Percentiles rank a stretch among this genome's conserved stretches.
Evolutionary conservation across 35 echinoderm and acorn worm genomes (phyloP).

Genomic region (Lytechinus pictus): DNA sequence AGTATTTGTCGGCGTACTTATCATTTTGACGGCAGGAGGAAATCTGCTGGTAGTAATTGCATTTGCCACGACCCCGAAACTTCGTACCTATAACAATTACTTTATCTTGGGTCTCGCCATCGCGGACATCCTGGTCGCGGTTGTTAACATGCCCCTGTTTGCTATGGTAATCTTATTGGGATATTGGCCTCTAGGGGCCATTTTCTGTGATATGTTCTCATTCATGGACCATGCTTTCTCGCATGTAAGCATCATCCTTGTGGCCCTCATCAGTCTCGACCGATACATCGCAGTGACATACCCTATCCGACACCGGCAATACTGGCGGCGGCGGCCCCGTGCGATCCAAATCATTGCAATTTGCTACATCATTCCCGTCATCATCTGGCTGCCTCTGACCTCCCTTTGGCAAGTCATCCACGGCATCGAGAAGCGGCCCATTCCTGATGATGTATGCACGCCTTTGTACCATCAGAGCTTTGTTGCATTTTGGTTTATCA

Average conservation of each 20-base stretch:
- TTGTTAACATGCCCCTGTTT: not conserved
- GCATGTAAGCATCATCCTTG: not conserved
- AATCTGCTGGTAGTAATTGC: constrained; percentile 51
- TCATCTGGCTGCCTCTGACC: not conserved
- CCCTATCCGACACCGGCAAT: constrained; percentile 39
- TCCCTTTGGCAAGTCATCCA: not conserved
- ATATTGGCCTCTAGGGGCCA: constrained; percentile 33
- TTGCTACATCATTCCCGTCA: not conserved
- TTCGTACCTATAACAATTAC: constrained; percentile 56
- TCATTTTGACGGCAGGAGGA: constrained; percentile 32
- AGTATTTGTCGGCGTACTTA: not conserved
- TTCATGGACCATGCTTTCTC: constrained; percentile 20
- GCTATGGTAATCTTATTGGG: constrained; percentile 16
- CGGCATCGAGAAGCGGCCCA: not conserved
- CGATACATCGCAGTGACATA: constrained; percentile 41
- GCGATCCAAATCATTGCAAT: not conserved
- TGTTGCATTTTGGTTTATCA: not conserved
- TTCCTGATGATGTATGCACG: not conserved
- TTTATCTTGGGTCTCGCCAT: constrained; percentile 55
- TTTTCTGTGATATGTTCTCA: constrained; percentile 22
- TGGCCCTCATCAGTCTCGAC: constrained; percentile 57
- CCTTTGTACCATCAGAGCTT: not conserved
- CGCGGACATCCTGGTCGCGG: constrained; percentile 33
- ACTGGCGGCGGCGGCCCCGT: not conserved
- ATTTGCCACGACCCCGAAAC: constrained; percentile 46